phyloP scores from a whole-genome alignment of 1,140 invertebrate genomes.

The Mya arenaria region DNA sequence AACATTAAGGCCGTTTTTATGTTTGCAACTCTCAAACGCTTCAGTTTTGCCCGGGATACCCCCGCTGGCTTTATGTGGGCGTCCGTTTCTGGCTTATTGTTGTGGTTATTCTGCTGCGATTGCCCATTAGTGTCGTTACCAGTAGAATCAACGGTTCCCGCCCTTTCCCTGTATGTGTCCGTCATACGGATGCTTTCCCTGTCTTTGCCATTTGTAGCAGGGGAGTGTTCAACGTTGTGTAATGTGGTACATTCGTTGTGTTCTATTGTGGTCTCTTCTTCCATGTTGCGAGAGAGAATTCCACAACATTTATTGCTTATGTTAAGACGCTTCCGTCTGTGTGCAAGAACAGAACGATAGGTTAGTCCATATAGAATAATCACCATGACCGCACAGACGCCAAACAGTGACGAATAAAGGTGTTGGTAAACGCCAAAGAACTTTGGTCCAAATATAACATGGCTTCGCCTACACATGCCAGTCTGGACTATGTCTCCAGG shows the following conservation, averaged over 20 bases:
- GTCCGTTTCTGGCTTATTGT: constrained; percentile 54
- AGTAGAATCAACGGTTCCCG: background rate
- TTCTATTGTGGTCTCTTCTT: constrained; percentile 27
- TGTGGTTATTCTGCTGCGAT: constrained; percentile 35
- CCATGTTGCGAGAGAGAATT: constrained; percentile 27
- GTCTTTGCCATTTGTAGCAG: constrained; percentile 22
- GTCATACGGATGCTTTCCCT: constrained; percentile 27
- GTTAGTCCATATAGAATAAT: constrained; percentile 74
- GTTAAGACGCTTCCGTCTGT: constrained; percentile 59
- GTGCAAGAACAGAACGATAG: constrained; percentile 71
- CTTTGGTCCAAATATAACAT: constrained; percentile 26
- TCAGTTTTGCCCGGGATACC: constrained; percentile 62
- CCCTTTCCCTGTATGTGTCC: constrained; percentile 41
- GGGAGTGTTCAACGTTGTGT: constrained; percentile 44
- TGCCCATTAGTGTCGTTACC: no score
- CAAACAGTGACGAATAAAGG: constrained; percentile 71
- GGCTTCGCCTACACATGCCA: constrained; percentile 45
- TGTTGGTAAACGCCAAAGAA: constrained; percentile 67
- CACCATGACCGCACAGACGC: constrained; percentile 68
- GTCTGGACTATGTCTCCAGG: constrained; percentile 14
- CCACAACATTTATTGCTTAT: constrained; percentile 60
- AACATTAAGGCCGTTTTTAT: constrained; percentile 79
- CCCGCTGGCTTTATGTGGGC: constrained; percentile 59
- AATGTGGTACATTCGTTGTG: constrained; percentile 61
- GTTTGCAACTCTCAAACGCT: constrained; percentile 72